Percentiles rank a stretch among this genome's conserved stretches.
phyloP scores from a whole-genome alignment of 2,797 vertebrate species.

The Cephalopachus bancanus region DNA sequence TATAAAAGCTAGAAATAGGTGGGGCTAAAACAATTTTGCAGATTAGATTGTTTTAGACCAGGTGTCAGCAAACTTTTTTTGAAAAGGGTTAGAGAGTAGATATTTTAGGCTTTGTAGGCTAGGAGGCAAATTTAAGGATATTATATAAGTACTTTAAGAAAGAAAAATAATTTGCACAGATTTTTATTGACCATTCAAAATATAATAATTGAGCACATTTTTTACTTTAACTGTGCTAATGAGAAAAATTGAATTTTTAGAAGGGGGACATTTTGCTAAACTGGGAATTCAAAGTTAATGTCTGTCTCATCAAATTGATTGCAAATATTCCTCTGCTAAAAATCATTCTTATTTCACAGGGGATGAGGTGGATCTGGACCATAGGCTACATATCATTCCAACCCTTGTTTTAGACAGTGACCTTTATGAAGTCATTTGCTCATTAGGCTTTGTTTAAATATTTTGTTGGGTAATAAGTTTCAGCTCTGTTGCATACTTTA shows the following conservation, averaged over 20 bases:
- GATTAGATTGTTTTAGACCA: background rate
- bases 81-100: background rate
- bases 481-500: background rate
- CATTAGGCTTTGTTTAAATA: slow-evolving; percentile 8
- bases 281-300: background rate
- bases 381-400: background rate
- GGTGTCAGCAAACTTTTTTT: background rate
- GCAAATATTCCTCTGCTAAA: background rate
- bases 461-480: slow-evolving; percentile 1
- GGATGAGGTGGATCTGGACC: background rate
- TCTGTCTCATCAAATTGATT: background rate
- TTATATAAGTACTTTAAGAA: background rate
- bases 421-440: background rate
- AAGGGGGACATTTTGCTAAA: background rate
- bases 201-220: slow-evolving; percentile 24
- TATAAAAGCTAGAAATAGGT: background rate
- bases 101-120: background rate
- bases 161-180: background rate
- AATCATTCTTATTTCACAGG: background rate
- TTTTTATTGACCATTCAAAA: slow-evolving; percentile 44
- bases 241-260: background rate
- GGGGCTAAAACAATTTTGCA: background rate
- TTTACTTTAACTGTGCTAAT: background rate
- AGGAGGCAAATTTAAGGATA: background rate
- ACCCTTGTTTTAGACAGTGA: background rate